Evolutionary conservation across 2,113 vertebrate species (phyloP), one percentile per base, ranked within the genome.

Genomic region (Etheostoma cragini): DNA sequence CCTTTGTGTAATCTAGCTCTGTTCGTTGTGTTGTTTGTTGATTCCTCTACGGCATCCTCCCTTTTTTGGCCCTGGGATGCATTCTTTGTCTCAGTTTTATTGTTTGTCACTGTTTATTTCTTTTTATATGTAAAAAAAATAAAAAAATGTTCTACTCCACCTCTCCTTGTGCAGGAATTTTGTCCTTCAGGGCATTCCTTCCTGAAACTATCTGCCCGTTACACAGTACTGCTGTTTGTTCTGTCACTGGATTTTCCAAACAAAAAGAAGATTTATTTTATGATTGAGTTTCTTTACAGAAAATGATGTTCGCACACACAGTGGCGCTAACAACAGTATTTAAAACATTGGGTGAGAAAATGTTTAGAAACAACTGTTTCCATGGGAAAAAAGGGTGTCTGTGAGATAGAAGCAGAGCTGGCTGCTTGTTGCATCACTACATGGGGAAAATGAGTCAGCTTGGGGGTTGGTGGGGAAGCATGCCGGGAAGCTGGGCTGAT

Each of bases 401-500:
- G 38, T 53, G 60, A n/a, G 63, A 72, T 52, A 54, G 77, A 87
- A 73, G 35, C 47, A 68, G 58, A 82, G 84, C 52, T 90, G 80
- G 77, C 76, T 57, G 30, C 66, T 15, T 38, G 60, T 89, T 81
- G 81, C 86, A 78, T 89, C 62, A 89, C 72, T 22, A 67, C 22
- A 30, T 65, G 66, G 50, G 73, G 68, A 86, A 80, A 87, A 69
- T 87, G 61, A 83, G 76, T 82, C 79, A 71, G 66, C 72, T 73
- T 26, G 42, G 45, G 22, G 46, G 68, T 21, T 57, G 38, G 24
- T 26, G 13, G 42, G 16, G 72, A 69, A 77, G 7, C 67, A 58
- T 30, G 49, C 11, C 35, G 57, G 45, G 64, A 83, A 74, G 35
- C 64, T 35, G 8, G 46, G 24, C 6, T 50, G 64, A 87, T 68